phyloP scores from a whole-genome alignment of 2,113 vertebrate species.

The Opisthocomus hoazin region DNA sequence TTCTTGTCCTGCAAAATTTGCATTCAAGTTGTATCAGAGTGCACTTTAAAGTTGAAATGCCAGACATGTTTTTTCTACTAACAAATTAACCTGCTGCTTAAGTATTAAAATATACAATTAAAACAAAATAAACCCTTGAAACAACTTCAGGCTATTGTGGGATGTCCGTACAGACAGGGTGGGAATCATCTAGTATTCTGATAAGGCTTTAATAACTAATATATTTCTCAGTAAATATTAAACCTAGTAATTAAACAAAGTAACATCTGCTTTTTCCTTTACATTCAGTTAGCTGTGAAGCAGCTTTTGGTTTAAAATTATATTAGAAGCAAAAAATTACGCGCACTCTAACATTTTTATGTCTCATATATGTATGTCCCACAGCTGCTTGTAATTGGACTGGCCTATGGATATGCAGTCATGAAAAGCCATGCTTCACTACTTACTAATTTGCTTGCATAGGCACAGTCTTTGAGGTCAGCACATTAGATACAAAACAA shows the following conservation, averaged over 20 bases:
- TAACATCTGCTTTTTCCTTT: neutral
- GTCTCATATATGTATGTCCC: neutral
- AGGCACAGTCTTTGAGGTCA: slow-evolving; percentile 6
- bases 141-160: neutral
- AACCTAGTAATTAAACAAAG: neutral
- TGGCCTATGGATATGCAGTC: neutral
- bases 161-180: neutral
- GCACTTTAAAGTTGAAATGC: slow-evolving; percentile 5
- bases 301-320: neutral
- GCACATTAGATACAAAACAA: neutral
- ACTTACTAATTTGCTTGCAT: neutral
- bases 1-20: neutral
- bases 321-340: neutral
- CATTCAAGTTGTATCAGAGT: neutral
- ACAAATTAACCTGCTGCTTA: neutral
- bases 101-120: neutral
- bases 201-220: neutral
- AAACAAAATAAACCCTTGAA: neutral
- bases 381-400: neutral
- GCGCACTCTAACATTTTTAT: neutral
- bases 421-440: neutral
- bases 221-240: neutral
- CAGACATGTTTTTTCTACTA: neutral
- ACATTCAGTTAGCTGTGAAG: neutral
- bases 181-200: neutral